A percentile compares a stretch with the other conserved stretches of the same genome.
Evolutionary conservation across 1,140 invertebrate species (phyloP).

Genomic region (Neelides sp.): DNA sequence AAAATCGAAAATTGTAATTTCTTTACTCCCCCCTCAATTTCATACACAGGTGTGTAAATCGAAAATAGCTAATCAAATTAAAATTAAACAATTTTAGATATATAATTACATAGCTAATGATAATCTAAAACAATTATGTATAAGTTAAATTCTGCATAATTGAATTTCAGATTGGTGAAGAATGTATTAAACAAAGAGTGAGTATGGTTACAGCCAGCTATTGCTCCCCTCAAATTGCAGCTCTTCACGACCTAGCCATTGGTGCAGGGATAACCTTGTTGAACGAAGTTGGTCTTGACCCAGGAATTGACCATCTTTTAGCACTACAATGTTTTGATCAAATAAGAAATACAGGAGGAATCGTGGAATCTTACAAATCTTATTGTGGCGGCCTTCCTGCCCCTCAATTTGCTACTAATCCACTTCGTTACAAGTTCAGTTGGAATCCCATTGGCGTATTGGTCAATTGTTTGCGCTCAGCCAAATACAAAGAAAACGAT

Average conservation of each 20-base stretch:
- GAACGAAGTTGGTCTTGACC: conserved; percentile 55
- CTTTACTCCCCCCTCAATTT: too few species aligned
- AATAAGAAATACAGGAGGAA: conserved; percentile 40
- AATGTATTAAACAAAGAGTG: conserved; percentile 45
- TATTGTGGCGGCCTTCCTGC: conserved; percentile 53
- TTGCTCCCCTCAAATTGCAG: conserved; percentile 42
- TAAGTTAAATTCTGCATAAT: too few species aligned
- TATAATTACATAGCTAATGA: not conserved
- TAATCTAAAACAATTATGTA: not conserved
- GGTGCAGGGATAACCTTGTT: conserved; percentile 49
- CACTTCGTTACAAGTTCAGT: conserved; percentile 52
- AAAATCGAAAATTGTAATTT: too few species aligned
- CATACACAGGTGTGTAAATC: not conserved
- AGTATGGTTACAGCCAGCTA: conserved; percentile 57
- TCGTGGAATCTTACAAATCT: conserved; percentile 46
- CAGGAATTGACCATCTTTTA: conserved; percentile 55
- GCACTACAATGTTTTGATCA: conserved; percentile 54
- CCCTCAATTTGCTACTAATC: conserved; percentile 48
- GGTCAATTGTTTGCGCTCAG: conserved; percentile 6
- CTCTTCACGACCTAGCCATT: conserved; percentile 42
- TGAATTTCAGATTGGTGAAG: conserved; percentile 38
- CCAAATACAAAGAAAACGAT: too few species aligned
- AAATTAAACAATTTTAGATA: not conserved
- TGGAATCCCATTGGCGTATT: conserved; percentile 42
- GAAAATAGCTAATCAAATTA: not conserved